phyloP scores from a whole-genome alignment of 2,888 invertebrate genomes.

The Tenthredo notha region DNA sequence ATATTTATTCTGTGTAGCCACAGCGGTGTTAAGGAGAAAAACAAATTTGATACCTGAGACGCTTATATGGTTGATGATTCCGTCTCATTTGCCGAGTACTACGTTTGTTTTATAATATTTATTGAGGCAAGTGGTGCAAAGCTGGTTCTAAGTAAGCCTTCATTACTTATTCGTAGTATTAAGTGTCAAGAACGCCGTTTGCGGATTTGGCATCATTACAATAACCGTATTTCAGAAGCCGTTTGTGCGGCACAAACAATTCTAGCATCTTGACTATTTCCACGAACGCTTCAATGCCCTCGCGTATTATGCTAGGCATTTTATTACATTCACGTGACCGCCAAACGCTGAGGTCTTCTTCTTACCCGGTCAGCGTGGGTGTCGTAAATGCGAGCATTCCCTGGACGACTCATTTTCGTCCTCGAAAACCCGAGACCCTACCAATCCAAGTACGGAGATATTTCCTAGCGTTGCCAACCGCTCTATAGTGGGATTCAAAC shows the following conservation, averaged over 20 bases:
- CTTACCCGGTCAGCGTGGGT: slow-evolving; percentile 25
- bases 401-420: slow-evolving; percentile 25
- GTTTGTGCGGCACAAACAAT: not conserved
- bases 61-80: not conserved
- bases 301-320: not conserved
- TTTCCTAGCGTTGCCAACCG: not conserved
- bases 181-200: not conserved
- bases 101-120: not conserved
- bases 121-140: not conserved
- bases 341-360: slow-evolving; percentile 19
- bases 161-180: not conserved
- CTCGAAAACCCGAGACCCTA: slow-evolving; percentile 23
- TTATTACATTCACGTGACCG: slow-evolving; percentile 25
- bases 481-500: not conserved
- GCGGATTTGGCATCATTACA: not conserved
- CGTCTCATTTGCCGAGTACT: not conserved
- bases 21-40: not conserved
- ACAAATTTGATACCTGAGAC: slow-evolving; percentile 1
- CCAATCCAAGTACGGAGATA: slow-evolving; percentile 10
- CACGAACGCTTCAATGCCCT: slow-evolving; percentile 6
- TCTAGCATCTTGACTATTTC: not conserved
- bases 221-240: not conserved
- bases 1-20: not conserved
- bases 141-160: not conserved
- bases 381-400: slow-evolving; percentile 25